phyloP scores from a whole-genome alignment of 2,888 invertebrate genomes.

The Endomychus coccineus region DNA sequence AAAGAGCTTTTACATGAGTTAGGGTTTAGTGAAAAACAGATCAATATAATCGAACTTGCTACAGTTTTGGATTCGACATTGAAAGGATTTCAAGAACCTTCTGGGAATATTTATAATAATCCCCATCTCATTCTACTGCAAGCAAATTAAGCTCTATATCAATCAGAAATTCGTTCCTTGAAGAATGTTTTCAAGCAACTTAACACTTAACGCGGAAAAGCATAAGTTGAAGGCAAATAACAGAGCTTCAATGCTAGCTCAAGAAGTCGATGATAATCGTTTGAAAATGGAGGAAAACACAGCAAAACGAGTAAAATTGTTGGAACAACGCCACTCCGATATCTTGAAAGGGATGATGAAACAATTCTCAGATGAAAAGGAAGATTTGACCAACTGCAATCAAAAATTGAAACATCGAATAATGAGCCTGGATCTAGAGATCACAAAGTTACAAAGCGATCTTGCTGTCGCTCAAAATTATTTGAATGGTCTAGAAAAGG shows the following conservation, averaged over 20 bases:
- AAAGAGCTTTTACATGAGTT: constrained; percentile 58
- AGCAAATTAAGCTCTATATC: constrained; percentile 60
- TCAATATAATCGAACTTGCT: constrained; percentile 56
- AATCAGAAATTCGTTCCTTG: constrained; percentile 57
- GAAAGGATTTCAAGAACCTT: constrained; percentile 26
- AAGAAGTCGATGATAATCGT: constrained; percentile 88
- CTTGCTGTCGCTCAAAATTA: constrained; percentile 55
- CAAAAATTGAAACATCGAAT: constrained; percentile 58
- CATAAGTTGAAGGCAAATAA: constrained; percentile 79
- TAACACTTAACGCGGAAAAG: constrained; percentile 66
- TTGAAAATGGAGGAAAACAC: constrained; percentile 71
- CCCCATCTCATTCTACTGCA: constrained; percentile 50
- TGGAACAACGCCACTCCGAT: constrained; percentile 73
- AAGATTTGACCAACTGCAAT: constrained; percentile 56
- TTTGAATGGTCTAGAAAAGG: constrained; percentile 55
- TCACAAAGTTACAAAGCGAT: constrained; percentile 58
- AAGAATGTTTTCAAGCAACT: constrained; percentile 58
- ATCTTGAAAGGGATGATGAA: constrained; percentile 62
- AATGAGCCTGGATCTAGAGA: constrained; percentile 58
- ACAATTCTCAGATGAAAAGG: constrained; percentile 67
- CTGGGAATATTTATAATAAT: constrained; percentile 23
- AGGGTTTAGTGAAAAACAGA: constrained; percentile 53
- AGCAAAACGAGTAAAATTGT: constrained; percentile 58
- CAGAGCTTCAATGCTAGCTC: constrained; percentile 71
- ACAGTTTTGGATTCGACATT: constrained; percentile 63